These are phyloP conservation scores for Agrotis ipsilon DNA, from an alignment of 2,888 invertebrate species.

Conservation along the genomic window DNA sequence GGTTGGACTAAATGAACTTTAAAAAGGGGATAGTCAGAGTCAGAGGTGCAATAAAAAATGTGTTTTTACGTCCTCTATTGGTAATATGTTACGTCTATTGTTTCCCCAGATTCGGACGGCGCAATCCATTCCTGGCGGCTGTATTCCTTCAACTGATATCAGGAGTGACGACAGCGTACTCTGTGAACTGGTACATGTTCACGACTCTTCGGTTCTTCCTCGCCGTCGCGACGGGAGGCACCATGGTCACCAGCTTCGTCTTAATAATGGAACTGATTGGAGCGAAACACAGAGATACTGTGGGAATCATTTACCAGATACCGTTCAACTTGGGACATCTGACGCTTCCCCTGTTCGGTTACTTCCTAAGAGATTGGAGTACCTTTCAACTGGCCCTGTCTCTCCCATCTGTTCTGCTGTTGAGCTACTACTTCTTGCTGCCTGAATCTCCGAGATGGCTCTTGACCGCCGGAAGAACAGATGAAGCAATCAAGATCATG, in stretches of 20 bases:
- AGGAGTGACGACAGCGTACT: slow-evolving; percentile 93
- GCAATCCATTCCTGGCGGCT: slow-evolving; percentile 93
- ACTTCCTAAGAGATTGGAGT: slow-evolving; percentile 93
- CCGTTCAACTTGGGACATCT: slow-evolving; percentile 94
- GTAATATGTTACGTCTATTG: background rate
- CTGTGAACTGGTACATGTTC: slow-evolving; percentile 93
- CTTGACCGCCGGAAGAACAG: slow-evolving; percentile 92
- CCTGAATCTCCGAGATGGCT: slow-evolving; percentile 97
- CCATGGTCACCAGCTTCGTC: slow-evolving; percentile 95
- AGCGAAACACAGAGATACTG: slow-evolving; percentile 92
- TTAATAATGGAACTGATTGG: slow-evolving; percentile 93
- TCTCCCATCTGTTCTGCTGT: slow-evolving; percentile 91
- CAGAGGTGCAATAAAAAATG: too few species aligned
- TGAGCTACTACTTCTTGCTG: slow-evolving; percentile 93
- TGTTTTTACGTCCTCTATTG: too few species aligned
- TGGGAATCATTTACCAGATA: slow-evolving; percentile 93
- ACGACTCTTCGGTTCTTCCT: slow-evolving; percentile 93
- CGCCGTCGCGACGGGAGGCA: slow-evolving; percentile 95
- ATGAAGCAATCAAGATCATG: slow-evolving; percentile 92
- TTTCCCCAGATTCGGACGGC: slow-evolving; percentile 93
- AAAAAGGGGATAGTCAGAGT: too few species aligned
- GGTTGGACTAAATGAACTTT: too few species aligned
- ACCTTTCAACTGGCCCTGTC: slow-evolving; percentile 93
- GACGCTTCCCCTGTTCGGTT: slow-evolving; percentile 92
- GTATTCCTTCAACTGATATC: slow-evolving; percentile 94